Base-by-base conservation (phyloP, 2,797 vertebrate genomes). In the Chaetophractus vellerosus region DNA sequence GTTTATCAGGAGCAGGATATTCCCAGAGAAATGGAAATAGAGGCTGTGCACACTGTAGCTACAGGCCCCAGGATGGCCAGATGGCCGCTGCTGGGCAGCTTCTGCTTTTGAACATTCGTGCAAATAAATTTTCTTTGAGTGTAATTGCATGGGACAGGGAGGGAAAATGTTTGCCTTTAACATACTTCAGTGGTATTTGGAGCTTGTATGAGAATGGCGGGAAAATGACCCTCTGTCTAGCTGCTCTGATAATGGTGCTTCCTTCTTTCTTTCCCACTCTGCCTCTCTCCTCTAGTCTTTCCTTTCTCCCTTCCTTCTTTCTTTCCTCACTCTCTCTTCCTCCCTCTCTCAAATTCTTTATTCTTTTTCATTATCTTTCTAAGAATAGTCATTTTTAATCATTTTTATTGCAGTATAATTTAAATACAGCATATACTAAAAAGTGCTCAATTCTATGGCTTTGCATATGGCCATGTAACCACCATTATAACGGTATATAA, bases 31-130 rank as follows among this genome's bases (percentile, higher is more conserved):
- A 41, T 5, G 71, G 84, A 84, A 85, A n/a, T 0, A 91, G 81
- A 23, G 38, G 9, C 2, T 52, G 7, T n/a, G 14, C 5, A 5
- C 2, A 9, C 12, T 3, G 11, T 1, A 19, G 0, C 10, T 26
- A 2, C 2, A 28, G 2, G 0, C 12, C 23, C 36, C 21, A 80
- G 36, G 26, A 71, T 24, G 24, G 16, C 87, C 93, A 96, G 87
- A 57, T 28, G 38, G 38, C 38, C 38, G 38, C 38, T 38, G 38
- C 38, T 38, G 38, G 3, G 38, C 38, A 38, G 38, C 38, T 6
- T 38, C 38, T 38, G 55, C 19, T 9, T 45, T 45, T 11, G 8
- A 2, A 55, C 50, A 38, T 57, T 28, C 76, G 26, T 3, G 31
- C 48, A 92, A 64, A 69, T 28, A 68, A 31, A 28, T 16, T 24